A percentile compares a stretch with the other conserved stretches of the same genome.
These are phyloP conservation scores for Sminthopsis crassicaudata DNA, from an alignment of 2,113 vertebrate species.

Conservation along the genomic window DNA sequence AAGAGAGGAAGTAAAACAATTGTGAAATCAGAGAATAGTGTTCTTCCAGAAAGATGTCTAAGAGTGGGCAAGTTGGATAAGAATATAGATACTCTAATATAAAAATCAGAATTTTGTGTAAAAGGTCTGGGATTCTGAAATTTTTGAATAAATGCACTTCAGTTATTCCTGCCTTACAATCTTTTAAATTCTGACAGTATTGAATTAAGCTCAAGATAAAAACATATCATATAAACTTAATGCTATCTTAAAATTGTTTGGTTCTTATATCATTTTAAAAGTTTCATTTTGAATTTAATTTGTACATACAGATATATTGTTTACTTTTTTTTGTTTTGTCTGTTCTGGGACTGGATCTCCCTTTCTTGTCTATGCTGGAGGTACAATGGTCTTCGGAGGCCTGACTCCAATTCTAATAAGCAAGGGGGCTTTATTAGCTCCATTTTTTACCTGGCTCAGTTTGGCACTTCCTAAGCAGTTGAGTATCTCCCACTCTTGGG, in stretches of 20 bases:
- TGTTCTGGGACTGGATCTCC: neutral
- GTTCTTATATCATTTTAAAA: neutral
- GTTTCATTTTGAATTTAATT: conserved; percentile 25
- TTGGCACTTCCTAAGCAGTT: neutral
- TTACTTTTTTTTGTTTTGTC: neutral
- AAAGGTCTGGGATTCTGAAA: neutral
- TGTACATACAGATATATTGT: neutral
- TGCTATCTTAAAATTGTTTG: neutral
- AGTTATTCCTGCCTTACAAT: neutral
- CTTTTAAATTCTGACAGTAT: neutral
- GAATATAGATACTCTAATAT: neutral
- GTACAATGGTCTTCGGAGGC: neutral
- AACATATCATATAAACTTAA: neutral
- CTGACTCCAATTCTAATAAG: neutral
- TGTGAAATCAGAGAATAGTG: conserved; percentile 19
- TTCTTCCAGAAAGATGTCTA: neutral
- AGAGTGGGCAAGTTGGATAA: neutral
- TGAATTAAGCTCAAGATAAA: neutral
- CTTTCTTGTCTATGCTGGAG: neutral
- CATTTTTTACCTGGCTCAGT: too few species aligned
- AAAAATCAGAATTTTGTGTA: neutral
- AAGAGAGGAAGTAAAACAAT: conserved; percentile 4
- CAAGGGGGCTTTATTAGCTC: neutral
- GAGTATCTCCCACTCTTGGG: neutral
- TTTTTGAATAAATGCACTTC: neutral